These are phyloP conservation scores for Apantesis nais DNA, from an alignment of 2,888 invertebrate genomes.

Conservation along the genomic window DNA sequence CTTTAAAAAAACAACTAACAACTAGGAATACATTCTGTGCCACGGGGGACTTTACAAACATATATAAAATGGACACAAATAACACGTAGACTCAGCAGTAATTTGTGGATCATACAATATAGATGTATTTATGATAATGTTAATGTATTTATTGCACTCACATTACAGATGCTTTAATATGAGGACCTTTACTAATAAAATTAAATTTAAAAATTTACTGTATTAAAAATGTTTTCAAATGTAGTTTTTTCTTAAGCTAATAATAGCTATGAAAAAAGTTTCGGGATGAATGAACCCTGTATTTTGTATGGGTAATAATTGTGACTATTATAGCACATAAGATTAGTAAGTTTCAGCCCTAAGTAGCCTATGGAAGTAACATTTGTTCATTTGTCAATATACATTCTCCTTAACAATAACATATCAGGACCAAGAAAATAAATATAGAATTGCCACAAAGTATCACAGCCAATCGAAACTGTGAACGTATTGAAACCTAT, in stretches of 20 bases:
- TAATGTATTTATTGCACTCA: neutral
- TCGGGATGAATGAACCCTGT: neutral
- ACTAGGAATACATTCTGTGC: too few relatives aligned
- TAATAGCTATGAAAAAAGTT: neutral
- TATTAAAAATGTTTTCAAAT: too few relatives aligned
- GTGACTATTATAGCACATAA: neutral
- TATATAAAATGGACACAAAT: too few relatives aligned
- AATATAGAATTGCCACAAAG: conserved; percentile 44
- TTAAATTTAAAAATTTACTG: too few relatives aligned
- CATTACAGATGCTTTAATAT: neutral
- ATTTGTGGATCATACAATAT: too few relatives aligned
- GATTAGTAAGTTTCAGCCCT: neutral
- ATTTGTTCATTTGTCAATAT: neutral
- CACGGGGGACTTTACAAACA: too few relatives aligned
- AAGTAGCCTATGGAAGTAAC: neutral
- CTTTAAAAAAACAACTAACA: too few relatives aligned
- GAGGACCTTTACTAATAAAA: neutral
- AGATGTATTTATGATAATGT: too few relatives aligned
- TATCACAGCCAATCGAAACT: conserved; percentile 57
- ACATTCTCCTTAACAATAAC: conserved; percentile 8
- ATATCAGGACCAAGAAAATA: conserved; percentile 41
- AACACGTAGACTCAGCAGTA: too few relatives aligned
- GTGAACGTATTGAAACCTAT: conserved; percentile 48
- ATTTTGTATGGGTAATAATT: neutral
- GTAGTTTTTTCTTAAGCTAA: neutral